phyloP scores from a whole-genome alignment of 2,113 vertebrate species.

The Sceloporus tristichus region DNA sequence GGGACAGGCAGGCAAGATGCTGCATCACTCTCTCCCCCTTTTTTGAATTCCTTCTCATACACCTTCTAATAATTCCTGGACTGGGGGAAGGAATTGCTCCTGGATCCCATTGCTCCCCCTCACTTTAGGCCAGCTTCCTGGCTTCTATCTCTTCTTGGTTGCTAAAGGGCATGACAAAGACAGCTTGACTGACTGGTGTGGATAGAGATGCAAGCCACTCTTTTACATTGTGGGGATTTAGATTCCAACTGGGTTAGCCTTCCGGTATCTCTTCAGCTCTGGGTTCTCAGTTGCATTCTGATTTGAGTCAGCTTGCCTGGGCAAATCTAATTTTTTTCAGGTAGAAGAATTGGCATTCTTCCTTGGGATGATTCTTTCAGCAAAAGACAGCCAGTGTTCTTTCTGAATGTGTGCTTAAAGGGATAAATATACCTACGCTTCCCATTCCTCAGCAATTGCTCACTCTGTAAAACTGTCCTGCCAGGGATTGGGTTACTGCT shows the following conservation, averaged over 20 bases:
- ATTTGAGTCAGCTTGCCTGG: background rate
- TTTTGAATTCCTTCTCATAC: background rate
- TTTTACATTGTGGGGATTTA: background rate
- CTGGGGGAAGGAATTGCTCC: background rate
- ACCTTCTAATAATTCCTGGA: background rate
- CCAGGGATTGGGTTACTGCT: constrained; percentile 76
- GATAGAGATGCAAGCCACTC: background rate
- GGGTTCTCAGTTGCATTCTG: background rate
- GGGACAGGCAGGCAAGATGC: too few species aligned
- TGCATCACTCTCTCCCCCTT: background rate
- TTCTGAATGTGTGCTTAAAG: constrained; percentile 63
- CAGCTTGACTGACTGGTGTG: background rate
- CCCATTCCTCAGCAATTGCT: constrained; percentile 82
- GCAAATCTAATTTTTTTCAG: background rate
- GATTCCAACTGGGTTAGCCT: background rate
- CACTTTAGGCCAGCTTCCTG: background rate
- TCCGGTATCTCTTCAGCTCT: background rate
- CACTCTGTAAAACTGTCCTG: constrained; percentile 69
- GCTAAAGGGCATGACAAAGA: background rate
- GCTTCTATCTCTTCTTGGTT: background rate
- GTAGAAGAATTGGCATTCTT: constrained; percentile 23
- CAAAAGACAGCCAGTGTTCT: constrained; percentile 50
- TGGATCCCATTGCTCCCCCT: background rate
- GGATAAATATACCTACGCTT: constrained; percentile 80
- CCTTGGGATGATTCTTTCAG: constrained; percentile 35